phyloP scores from a whole-genome alignment of 2,797 vertebrate species.

The Pogonophryne albipinna region DNA sequence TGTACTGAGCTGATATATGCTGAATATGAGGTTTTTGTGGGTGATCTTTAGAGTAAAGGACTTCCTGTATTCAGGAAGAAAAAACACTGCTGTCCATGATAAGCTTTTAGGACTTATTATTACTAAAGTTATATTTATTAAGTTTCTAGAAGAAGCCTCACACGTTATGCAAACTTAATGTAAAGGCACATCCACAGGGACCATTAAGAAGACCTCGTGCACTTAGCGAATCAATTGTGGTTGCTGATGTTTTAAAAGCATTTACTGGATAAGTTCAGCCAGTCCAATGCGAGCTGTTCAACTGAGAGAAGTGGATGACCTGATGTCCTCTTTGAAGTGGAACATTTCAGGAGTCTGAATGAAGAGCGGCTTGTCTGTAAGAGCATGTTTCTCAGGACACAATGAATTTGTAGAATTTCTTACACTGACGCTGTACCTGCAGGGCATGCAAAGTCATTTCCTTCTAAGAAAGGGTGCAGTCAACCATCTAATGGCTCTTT shows the following conservation, averaged over 20 bases:
- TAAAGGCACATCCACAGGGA: conserved; percentile 32
- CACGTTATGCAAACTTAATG: conserved; percentile 31
- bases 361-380: conserved; percentile 15
- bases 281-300: conserved; percentile 19
- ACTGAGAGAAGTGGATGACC: conserved; percentile 21
- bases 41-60: conserved; percentile 13
- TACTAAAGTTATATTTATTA: conserved; percentile 7
- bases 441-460: conserved; percentile 55
- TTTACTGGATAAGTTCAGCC: conserved; percentile 49
- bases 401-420: conserved; percentile 13
- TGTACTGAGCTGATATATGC: conserved; percentile 23
- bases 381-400: conserved; percentile 12
- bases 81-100: conserved; percentile 3
- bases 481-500: conserved; percentile 46
- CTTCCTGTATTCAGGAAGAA: background rate
- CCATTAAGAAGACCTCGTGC: conserved; percentile 44
- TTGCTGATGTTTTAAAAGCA: conserved; percentile 60
- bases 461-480: conserved; percentile 47
- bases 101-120: conserved; percentile 16
- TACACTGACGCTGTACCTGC: conserved; percentile 18
- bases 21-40: conserved; percentile 16
- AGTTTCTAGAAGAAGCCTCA: conserved; percentile 23
- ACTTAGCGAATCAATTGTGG: conserved; percentile 58
- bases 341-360: conserved; percentile 20
- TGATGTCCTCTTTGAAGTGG: conserved; percentile 11